phyloP scores from a whole-genome alignment of 1,140 invertebrate genomes.

The Idris sp. region DNA sequence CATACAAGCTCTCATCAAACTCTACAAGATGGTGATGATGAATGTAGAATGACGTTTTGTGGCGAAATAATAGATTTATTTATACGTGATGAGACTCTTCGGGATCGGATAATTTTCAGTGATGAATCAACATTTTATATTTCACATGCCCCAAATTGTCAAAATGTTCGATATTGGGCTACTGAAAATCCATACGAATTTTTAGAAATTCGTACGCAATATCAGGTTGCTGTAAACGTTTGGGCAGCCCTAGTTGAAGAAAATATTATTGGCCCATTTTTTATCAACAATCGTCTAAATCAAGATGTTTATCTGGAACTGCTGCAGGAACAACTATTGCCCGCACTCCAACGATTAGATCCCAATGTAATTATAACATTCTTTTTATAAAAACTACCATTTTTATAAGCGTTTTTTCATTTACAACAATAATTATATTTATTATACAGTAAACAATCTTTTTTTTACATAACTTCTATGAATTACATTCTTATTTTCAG shows the following conservation, averaged over 20 bases:
- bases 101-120: conserved; percentile 3
- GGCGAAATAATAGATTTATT: conserved; percentile 1
- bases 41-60: conserved; percentile 11
- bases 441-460: too few species aligned
- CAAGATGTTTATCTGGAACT: conserved; percentile 1
- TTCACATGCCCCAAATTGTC: conserved; percentile 3
- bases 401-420: too few species aligned
- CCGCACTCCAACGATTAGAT: conserved; percentile 1
- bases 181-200: conserved; percentile 4
- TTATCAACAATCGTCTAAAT: conserved; percentile 5
- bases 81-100: conserved; percentile 4
- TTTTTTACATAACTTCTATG: too few species aligned
- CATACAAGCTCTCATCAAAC: conserved; percentile 22
- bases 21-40: conserved; percentile 2
- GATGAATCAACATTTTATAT: conserved; percentile 17
- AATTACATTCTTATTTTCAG: too few species aligned
- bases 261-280: conserved; percentile 15
- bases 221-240: conserved; percentile 9
- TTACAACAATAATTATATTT: too few species aligned
- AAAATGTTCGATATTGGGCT: neutral
- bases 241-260: conserved; percentile 4
- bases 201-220: neutral
- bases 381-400: too few species aligned
- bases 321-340: neutral
- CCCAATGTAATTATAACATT: too few species aligned